phyloP scores from a whole-genome alignment of 2,888 invertebrate genomes.

The Caenorhabditis imperialis region DNA sequence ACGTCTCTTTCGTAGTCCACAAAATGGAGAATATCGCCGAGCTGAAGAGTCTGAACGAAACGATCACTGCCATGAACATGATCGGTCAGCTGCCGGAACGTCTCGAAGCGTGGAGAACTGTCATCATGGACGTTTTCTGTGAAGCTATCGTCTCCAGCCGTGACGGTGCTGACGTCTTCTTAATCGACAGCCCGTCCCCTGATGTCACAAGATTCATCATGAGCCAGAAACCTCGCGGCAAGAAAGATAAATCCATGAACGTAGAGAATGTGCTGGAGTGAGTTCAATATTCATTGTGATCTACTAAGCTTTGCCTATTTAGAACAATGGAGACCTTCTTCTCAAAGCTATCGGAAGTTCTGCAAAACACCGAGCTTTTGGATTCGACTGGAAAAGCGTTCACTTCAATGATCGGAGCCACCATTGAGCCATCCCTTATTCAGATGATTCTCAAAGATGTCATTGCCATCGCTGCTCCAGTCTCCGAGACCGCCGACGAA shows the following conservation, averaged over 20 bases:
- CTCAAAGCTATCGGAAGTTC: slow-evolving; percentile 35
- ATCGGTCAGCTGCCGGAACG: slow-evolving; percentile 52
- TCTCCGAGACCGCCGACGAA: slow-evolving; percentile 32
- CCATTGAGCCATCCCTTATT: slow-evolving; percentile 18
- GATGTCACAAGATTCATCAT: slow-evolving; percentile 38
- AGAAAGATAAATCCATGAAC: slow-evolving; percentile 41
- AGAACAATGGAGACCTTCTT: slow-evolving; percentile 51
- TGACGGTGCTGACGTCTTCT: slow-evolving; percentile 38
- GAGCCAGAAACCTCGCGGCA: slow-evolving; percentile 28
- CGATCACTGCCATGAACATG: slow-evolving; percentile 62
- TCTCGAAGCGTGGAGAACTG: slow-evolving; percentile 44
- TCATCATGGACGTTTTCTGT: slow-evolving; percentile 61
- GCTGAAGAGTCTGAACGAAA: slow-evolving; percentile 37
- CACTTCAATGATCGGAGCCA: slow-evolving; percentile 33
- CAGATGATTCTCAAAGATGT: slow-evolving; percentile 45
- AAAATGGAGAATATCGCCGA: slow-evolving; percentile 11
- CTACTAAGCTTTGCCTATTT: background rate
- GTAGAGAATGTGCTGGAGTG: slow-evolving; percentile 49
- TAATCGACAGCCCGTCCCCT: slow-evolving; percentile 30
- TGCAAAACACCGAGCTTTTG: slow-evolving; percentile 30
- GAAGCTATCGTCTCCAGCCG: slow-evolving; percentile 47
- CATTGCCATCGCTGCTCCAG: slow-evolving; percentile 53
- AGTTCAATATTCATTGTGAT: no score
- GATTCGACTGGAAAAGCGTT: slow-evolving; percentile 45
- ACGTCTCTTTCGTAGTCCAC: slow-evolving; percentile 22